Conservation (phyloP, 2,888 invertebrate species). For the Lomographa bimaculata region DNA sequence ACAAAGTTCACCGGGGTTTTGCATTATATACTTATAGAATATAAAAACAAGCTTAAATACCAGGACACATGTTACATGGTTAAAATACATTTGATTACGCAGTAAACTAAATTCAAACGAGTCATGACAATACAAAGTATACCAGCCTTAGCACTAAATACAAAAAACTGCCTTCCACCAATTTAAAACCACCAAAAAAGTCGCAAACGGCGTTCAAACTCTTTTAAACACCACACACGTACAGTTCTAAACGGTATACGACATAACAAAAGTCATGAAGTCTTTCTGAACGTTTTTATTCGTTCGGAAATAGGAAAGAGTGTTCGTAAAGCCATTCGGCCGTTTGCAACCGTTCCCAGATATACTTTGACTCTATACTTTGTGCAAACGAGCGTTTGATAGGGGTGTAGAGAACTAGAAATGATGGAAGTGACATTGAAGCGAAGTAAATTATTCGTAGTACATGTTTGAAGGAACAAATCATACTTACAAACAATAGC, state of each 20-base stretch:
- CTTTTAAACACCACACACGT: conserved; percentile 30
- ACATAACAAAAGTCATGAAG: conserved; percentile 77
- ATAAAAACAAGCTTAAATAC: too few relatives aligned
- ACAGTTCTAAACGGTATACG: conserved; percentile 58
- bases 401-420: conserved; percentile 52
- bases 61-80: too few relatives aligned
- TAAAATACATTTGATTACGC: too few relatives aligned
- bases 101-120: too few relatives aligned
- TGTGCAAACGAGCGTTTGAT: conserved; percentile 79
- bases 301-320: conserved; percentile 75
- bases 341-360: conserved; percentile 62
- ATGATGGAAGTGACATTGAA: conserved; percentile 40
- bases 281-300: conserved; percentile 74
- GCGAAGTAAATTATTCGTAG: too few relatives aligned
- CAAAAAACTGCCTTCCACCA: too few relatives aligned
- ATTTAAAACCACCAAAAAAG: background rate
- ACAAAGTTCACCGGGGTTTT: too few relatives aligned
- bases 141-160: too few relatives aligned
- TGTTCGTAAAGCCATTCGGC: conserved; percentile 73
- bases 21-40: too few relatives aligned
- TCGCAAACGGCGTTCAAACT: conserved; percentile 1
- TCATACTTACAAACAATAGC: too few relatives aligned
- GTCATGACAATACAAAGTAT: too few relatives aligned
- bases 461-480: too few relatives aligned
- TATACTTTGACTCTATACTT: conserved; percentile 74